phyloP scores from a whole-genome alignment of 2,888 invertebrate genomes.

The Protodeltote pygarga region DNA sequence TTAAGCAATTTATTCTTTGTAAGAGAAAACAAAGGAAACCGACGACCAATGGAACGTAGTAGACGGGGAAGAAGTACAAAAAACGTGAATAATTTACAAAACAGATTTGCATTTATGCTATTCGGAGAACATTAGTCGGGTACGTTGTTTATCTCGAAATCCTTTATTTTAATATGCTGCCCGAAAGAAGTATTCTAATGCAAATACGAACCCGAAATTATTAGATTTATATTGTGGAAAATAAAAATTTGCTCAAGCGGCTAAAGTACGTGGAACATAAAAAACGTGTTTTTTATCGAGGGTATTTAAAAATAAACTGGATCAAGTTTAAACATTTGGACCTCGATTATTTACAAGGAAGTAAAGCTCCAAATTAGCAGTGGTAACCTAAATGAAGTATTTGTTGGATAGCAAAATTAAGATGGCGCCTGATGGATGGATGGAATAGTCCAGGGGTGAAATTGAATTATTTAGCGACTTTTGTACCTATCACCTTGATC shows the following conservation, averaged over 20 bases:
- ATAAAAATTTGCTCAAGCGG: background rate
- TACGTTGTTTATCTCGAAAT: slow-evolving; percentile 54
- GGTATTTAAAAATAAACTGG: too few relatives aligned
- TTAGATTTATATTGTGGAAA: slow-evolving; percentile 1
- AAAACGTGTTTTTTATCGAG: too few relatives aligned
- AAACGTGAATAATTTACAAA: slow-evolving; percentile 60
- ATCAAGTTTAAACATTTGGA: too few relatives aligned
- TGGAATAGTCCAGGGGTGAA: too few relatives aligned
- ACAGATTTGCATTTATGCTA: slow-evolving; percentile 64
- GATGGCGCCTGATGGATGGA: too few relatives aligned
- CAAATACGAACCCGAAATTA: slow-evolving; percentile 36
- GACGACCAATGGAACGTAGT: slow-evolving; percentile 25
- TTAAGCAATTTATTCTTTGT: slow-evolving; percentile 19
- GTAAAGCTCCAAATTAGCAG: too few relatives aligned
- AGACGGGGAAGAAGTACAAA: slow-evolving; percentile 36
- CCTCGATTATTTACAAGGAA: too few relatives aligned
- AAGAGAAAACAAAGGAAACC: slow-evolving; percentile 36
- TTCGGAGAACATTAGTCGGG: slow-evolving; percentile 54
- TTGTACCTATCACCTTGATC: too few relatives aligned
- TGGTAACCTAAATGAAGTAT: too few relatives aligned
- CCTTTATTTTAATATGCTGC: slow-evolving; percentile 53
- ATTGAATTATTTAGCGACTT: too few relatives aligned
- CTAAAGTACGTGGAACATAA: background rate
- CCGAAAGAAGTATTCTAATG: slow-evolving; percentile 48
- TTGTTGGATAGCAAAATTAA: too few relatives aligned